Percentiles rank a stretch among this genome's conserved stretches.
Conservation (phyloP, 1,140 invertebrate species). For the Megathymus violae region DNA sequence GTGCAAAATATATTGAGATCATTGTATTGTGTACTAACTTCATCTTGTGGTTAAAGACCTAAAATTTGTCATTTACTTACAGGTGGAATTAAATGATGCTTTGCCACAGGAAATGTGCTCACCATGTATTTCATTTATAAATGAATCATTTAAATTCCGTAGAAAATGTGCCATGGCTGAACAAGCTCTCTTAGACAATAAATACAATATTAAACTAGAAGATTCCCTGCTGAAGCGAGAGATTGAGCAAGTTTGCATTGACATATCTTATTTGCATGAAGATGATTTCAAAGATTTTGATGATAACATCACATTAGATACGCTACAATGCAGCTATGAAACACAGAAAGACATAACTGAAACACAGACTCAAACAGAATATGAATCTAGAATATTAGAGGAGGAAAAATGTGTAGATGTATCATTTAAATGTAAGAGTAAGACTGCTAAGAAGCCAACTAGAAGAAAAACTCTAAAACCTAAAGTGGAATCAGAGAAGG, state of each 20-base stretch:
- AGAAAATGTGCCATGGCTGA: constrained; percentile 62
- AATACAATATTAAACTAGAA: constrained; percentile 52
- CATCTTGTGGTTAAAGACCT: too few species aligned
- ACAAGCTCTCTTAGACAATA: constrained; percentile 47
- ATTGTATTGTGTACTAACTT: too few species aligned
- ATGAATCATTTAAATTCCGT: constrained; percentile 62
- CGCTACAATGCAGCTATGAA: constrained; percentile 44
- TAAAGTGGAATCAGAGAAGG: constrained; percentile 39
- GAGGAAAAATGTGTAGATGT: constrained; percentile 32
- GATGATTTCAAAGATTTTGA: constrained; percentile 59
- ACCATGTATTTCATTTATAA: constrained; percentile 61
- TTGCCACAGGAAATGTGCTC: constrained; percentile 65
- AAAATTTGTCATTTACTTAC: constrained; percentile 29
- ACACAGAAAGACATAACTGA: constrained; percentile 17
- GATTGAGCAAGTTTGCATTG: constrained; percentile 41
- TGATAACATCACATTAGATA: constrained; percentile 57
- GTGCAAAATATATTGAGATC: too few species aligned
- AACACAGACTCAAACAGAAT: constrained; percentile 29
- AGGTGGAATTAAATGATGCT: constrained; percentile 61
- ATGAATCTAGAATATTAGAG: constrained; percentile 30
- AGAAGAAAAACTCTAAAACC: constrained; percentile 38
- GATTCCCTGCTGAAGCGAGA: constrained; percentile 38
- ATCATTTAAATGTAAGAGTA: constrained; percentile 41
- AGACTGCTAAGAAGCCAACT: constrained; percentile 39
- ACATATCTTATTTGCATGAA: constrained; percentile 52